Base-by-base conservation (phyloP, 2,113 vertebrate genomes). In the Alaudala cheleensis region DNA sequence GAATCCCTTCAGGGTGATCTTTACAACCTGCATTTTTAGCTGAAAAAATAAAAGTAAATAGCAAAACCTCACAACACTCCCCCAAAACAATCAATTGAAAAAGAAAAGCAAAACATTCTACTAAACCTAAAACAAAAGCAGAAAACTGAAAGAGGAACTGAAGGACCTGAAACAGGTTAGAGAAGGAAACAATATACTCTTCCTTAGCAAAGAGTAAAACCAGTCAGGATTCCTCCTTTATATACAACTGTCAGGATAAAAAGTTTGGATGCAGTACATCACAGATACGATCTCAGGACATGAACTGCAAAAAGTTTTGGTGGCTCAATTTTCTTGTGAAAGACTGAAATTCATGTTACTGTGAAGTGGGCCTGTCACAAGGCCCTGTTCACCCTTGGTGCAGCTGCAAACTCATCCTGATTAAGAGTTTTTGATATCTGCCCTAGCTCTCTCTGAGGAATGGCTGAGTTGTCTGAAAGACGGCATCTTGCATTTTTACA, bases 161-260 rank as follows among this genome's bases (percentile, higher is more conserved):
- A 86, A 73, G 49, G 71, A 58, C 11, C 13, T 84, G 58, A 86
- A 91, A 76, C 26, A 64, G 24, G 40, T 77, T 26, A 79, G 56
- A 78, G 79, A 83, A 91, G 47, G 21, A 79, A 87, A 78, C 77
- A 93, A 76, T 67, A 78, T 39, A 42, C 71, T 78, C 66, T 73
- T 60, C 24, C 28, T 92, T 78, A 74, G 44, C 33, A 94, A 45
- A 86, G 19, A 74, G 24, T 40, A 79, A 86, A 97, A 91, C 85
- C 45, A 78, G 62, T 90, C 82, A 88, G 70, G 91, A 80, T 58
- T 86, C 45, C 39, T 90, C 37, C 78, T 58, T 93, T 88, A 67
- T 45, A 39, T 58, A 17, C 2, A 34, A 20, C 11, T 61, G 8
- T 31, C 18, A 71, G 28, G 20, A 77, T 49, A 22, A 83, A 73